A percentile compares a stretch with the other conserved stretches of the same genome.
These are phyloP conservation scores for Smutsia gigantea DNA, from an alignment of 2,797 vertebrate species.

Conservation along the genomic window DNA sequence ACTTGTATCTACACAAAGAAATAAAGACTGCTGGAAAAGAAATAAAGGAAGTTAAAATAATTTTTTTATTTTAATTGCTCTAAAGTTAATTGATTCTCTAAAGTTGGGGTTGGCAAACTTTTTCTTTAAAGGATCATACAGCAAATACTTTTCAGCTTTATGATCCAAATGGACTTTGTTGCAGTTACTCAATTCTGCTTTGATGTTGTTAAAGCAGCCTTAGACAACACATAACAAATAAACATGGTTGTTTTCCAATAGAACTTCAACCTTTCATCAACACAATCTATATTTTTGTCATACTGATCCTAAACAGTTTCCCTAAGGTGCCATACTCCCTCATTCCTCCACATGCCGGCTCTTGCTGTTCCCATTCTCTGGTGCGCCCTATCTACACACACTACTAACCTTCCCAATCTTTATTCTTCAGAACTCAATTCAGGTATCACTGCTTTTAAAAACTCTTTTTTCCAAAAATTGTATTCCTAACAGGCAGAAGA, in stretches of 20 bases:
- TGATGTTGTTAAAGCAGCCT: background rate
- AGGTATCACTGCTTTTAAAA: background rate
- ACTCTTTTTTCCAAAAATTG: background rate
- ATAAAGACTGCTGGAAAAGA: background rate
- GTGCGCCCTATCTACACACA: background rate
- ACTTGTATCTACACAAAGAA: background rate
- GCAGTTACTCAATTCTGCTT: background rate
- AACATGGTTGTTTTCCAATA: background rate
- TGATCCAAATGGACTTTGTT: background rate
- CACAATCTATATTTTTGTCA: background rate
- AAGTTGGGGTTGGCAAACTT: background rate
- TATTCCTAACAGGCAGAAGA: background rate
- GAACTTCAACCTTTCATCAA: background rate
- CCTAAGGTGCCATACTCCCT: background rate
- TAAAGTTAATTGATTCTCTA: background rate
- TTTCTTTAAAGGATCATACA: background rate
- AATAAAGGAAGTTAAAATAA: background rate
- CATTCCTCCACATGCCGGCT: background rate
- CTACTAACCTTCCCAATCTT: background rate
- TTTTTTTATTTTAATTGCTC: background rate
- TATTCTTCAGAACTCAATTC: background rate
- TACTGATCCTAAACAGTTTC: background rate
- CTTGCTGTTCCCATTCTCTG: background rate
- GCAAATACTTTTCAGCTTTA: background rate
- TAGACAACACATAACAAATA: background rate